Percentiles rank a stretch among this genome's conserved stretches.
Conservation (phyloP, 2,797 vertebrate species). For the Brotogeris chrysoptera region DNA sequence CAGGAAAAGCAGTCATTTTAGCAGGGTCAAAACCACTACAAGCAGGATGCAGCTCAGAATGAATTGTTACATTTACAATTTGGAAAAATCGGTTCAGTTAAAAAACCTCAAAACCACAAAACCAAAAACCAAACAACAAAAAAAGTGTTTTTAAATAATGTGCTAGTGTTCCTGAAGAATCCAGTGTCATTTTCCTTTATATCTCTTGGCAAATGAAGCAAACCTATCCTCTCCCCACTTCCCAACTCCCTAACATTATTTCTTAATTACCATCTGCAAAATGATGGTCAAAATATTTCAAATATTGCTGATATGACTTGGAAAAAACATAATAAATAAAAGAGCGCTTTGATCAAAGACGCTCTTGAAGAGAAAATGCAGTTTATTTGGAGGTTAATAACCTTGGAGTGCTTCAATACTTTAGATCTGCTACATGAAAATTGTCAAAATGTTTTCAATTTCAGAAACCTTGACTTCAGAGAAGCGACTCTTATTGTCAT, state of each 20-base stretch:
- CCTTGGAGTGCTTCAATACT: constrained; percentile 14
- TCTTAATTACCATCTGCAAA: neutral
- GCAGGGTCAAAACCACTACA: constrained; percentile 2
- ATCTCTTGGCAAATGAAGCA: neutral
- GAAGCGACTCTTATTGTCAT: constrained; percentile 4
- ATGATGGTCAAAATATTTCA: neutral
- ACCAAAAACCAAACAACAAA: neutral
- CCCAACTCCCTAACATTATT: neutral
- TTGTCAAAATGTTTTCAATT: constrained; percentile 50
- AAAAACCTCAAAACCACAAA: neutral
- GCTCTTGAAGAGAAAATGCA: constrained; percentile 7
- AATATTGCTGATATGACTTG: neutral
- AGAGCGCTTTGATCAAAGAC: constrained; percentile 53
- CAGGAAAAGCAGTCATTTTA: constrained; percentile 38
- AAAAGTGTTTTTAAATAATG: neutral
- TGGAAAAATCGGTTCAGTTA: neutral
- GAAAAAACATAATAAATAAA: neutral
- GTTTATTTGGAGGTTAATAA: constrained; percentile 60
- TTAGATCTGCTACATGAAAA: constrained; percentile 32
- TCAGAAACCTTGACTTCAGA: constrained; percentile 47
- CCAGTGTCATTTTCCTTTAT: neutral
- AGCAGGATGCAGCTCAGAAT: neutral
- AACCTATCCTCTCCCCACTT: neutral
- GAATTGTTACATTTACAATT: neutral
- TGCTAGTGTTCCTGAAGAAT: neutral